Base-by-base conservation (phyloP, 2,797 vertebrate genomes). In the Caiman crocodilus region DNA sequence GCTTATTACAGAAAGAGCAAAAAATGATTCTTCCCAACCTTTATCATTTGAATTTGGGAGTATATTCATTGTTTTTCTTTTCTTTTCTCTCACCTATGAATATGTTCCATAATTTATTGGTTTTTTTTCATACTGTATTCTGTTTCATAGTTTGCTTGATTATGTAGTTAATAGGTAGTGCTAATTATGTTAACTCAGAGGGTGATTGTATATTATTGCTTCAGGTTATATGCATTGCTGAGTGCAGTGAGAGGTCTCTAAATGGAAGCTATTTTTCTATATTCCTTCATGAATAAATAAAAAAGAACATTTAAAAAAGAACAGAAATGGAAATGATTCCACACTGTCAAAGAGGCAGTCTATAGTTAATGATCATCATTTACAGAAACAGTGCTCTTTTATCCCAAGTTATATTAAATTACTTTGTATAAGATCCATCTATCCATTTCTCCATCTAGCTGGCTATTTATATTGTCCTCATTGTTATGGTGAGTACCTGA, bases 101-200 rank as follows among this genome's bases (percentile, higher is more conserved):
- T 56, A 9, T 42, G 74, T 78, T 78, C 26, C 65, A 60, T 9
- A 91, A 85, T 15, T 79, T 75, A 7, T 76, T 73, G 12, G 42
- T 9, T 64, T 89, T 84, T 23, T 56, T 94, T 81, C 56, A 10
- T 14, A 57, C 90, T 30, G 85, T 59, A 83, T 83, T 73, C 28
- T 69, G 76, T 10, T 23, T 92, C 17, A 8, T 91, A 93, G 86
- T 94, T 88, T 50, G 75, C 91, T 35, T 71, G 30, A 58, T 77
- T 75, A 15, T 79, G 32, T 83, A 83, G 82, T 89, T 94, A 90
- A 95, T 32, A 83, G 78, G 30, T 58, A 74, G 55, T 61, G 6
- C 82, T 93, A 95, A 94, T 96, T 92, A 86, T 50, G 90, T 85
- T 78, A 94, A 56, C 61, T 82, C 81, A 61, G 90, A 84, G 88